Evolutionary conservation across 2,888 invertebrate genomes (phyloP), one percentile per base, ranked within the genome.

Genomic region (Balanococcus diminutus): DNA sequence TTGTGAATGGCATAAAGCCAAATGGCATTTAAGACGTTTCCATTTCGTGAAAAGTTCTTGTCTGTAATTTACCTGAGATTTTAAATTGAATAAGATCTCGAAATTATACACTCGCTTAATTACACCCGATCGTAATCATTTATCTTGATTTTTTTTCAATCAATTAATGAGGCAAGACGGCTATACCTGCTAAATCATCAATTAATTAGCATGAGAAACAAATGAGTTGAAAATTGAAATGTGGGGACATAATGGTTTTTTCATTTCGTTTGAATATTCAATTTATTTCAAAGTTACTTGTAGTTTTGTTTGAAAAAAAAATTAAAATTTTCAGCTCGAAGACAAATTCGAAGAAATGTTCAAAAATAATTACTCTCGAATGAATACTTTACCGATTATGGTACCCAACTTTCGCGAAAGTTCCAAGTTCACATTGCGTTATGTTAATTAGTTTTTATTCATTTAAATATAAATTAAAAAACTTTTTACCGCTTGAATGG

Each of bases 381-480:
- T 67, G 61, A 67, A 31, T 75, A 32, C 75, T 75, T 75, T 28
- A 32, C n/a, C 75, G 75, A 75, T 75, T 75, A 75, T 75, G n/a
- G 75, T 32, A 75, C 28, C 28, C 75, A 32, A 75, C 75, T 75
- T 75, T 32, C n/a, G 31, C 9, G n/a, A 75, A 75, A 75, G 32
- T 32, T 32, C 32, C 28, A 32, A 75, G 75, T 75, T 75, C 32
- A 75, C 31, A 75, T 32, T 75, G 31, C 75, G 75, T 32, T 32
- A 75, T 75, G 31, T 75, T 75, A 75, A 75, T 75, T 75, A 75
- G 75, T 75, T 75, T 75, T 75, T 75, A 75, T 75, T 75, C 75
- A 75, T 75, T 75, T 75, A 75, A 75, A 75, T 75, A 75, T 75
- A 75, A 75, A 75, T 75, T 75, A 75, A 75, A 75, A 75, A 75